Percentiles rank a stretch among this genome's conserved stretches.
Evolutionary conservation across 2,888 invertebrate species (phyloP).

Genomic region (Noctua pronuba): DNA sequence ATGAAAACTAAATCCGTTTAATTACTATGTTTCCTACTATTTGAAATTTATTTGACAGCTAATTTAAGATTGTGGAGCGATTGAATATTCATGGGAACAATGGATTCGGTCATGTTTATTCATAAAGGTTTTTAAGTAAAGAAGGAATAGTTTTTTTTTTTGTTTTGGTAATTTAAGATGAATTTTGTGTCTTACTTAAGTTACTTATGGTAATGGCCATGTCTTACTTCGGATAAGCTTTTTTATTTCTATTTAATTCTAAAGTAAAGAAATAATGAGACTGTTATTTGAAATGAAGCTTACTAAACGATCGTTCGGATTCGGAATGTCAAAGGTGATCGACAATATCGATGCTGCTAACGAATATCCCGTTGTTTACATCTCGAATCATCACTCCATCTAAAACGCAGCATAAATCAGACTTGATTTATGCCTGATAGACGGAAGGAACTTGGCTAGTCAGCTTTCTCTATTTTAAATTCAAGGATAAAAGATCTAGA

Average conservation of each 20-base stretch:
- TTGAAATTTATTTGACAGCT: constrained; percentile 67
- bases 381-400: constrained; percentile 57
- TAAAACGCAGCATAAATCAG: constrained; percentile 62
- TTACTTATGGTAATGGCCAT: constrained; percentile 25
- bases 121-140: constrained; percentile 45
- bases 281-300: background rate
- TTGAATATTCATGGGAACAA: constrained; percentile 64
- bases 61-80: constrained; percentile 55
- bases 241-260: background rate
- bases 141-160: constrained; percentile 27
- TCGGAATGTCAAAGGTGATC: constrained; percentile 29
- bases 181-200: constrained; percentile 39
- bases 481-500: constrained; percentile 63
- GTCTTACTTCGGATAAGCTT: constrained; percentile 11
- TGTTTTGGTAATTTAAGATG: constrained; percentile 50
- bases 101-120: constrained; percentile 62
- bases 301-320: background rate
- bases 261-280: background rate
- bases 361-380: constrained; percentile 59
- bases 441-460: constrained; percentile 62
- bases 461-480: constrained; percentile 65
- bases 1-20: constrained; percentile 71
- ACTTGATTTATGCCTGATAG: constrained; percentile 52
- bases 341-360: constrained; percentile 18
- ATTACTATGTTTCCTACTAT: constrained; percentile 65